Evolutionary conservation across 2,888 invertebrate species (phyloP), one percentile per base, ranked within the genome.

Genomic region (Ellobium chinense): DNA sequence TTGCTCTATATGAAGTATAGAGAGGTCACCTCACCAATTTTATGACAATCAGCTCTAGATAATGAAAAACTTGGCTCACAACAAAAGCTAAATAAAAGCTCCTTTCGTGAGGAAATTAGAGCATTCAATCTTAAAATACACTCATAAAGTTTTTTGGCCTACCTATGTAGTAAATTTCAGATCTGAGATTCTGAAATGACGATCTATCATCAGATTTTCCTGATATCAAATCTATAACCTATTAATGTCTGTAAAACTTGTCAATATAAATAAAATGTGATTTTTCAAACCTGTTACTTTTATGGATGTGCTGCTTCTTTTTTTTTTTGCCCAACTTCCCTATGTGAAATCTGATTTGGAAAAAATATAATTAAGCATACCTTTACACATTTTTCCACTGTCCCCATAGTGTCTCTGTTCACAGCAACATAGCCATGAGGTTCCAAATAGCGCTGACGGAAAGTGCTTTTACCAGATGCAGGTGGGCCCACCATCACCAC

Each of bases 381-480:
- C 90, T 91, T 91, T 12, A 90, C 27, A 85, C 92, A 92, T 83
- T 91, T 91, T 24, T 87, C 88, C 81, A 88, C 84, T 0, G 92
- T 92, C 34, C 89, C 88, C 84, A 92, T 83, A 2, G 90, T 91
- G 80, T 92, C 92, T 73, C 92, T 86, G 84, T 92, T 92, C 4
- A 92, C 88, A 54, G 86, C 83, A 0, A 87, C 83, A 84, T 92
- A 92, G n/a, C 91, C 90, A 83, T 91, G 86, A 24, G 89, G 88
- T 76, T 89, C 87, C 29, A 92, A 82, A 82, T 89, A 87, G 21
- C 86, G 80, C 81, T 86, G 88, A 24, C 88, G 83, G 80, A 92
- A 90, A 12, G 91, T 90, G 78, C 90, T 91, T 76, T 92, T 92
- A 68, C 91, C 89, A 82, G 89, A 89, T 5, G 92, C 92, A 46